Evolutionary conservation across 2,888 invertebrate genomes (phyloP).

Genomic region (Laspeyria flexula): DNA sequence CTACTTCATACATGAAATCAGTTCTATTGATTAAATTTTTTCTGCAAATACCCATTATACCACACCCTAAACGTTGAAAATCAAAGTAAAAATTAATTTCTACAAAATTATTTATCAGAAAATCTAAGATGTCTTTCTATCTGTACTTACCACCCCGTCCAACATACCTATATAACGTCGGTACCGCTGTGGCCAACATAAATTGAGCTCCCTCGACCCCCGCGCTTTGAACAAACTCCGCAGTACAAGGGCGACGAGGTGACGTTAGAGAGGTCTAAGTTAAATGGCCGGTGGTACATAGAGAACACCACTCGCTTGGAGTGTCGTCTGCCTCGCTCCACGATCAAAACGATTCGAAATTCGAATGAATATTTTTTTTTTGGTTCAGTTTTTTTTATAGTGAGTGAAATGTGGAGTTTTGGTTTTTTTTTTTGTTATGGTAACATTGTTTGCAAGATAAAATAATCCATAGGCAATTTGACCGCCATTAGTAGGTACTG

Average conservation of each 20-base stretch:
- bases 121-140: conserved; percentile 41
- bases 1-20: too few species aligned
- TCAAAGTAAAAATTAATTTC: background rate
- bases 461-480: background rate
- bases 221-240: conserved; percentile 55
- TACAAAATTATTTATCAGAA: conserved; percentile 2
- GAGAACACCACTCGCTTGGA: conserved; percentile 76
- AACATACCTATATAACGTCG: conserved; percentile 76
- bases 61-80: too few species aligned
- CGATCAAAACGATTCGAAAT: conserved; percentile 82
- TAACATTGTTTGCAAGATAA: conserved; percentile 11
- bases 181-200: conserved; percentile 78
- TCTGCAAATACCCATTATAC: too few species aligned
- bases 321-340: conserved; percentile 82
- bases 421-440: conserved; percentile 38
- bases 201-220: conserved; percentile 64
- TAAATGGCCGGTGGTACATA: conserved; percentile 62
- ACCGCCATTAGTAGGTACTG: background rate
- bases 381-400: conserved; percentile 64
- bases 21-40: too few species aligned
- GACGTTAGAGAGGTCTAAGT: conserved; percentile 63
- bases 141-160: conserved; percentile 76
- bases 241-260: conserved; percentile 57
- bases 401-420: conserved; percentile 35
- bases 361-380: conserved; percentile 56